Conservation (phyloP, 2,113 vertebrate species). For the Clarias batrachus region DNA sequence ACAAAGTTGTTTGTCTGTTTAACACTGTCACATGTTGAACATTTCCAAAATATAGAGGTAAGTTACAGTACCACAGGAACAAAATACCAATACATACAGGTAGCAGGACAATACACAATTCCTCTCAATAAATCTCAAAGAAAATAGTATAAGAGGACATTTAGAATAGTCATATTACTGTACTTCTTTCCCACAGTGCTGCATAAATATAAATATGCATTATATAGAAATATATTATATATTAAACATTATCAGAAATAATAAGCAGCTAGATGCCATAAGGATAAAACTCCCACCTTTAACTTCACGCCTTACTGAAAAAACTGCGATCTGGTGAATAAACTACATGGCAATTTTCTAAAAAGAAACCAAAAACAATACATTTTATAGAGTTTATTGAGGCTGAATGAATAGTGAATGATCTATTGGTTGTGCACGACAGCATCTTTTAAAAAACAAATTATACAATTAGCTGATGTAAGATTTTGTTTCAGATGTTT, state of each 20-base stretch:
- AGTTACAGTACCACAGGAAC: too few species aligned
- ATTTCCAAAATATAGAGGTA: too few species aligned
- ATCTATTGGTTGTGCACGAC: neutral
- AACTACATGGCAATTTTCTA: neutral
- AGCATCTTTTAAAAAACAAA: neutral
- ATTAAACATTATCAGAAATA: too few species aligned
- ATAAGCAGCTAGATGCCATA: too few species aligned
- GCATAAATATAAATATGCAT: neutral
- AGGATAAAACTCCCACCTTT: too few species aligned
- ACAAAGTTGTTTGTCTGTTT: neutral
- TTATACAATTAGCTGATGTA: neutral
- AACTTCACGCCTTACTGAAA: slow-evolving; percentile 2
- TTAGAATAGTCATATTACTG: neutral
- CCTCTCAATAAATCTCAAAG: neutral
- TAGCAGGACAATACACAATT: neutral
- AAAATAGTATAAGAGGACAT: neutral
- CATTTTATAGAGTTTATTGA: slow-evolving; percentile 5
- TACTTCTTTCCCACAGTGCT: neutral
- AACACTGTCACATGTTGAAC: too few species aligned
- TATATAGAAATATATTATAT: too few species aligned
- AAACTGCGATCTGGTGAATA: neutral
- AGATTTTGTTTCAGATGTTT: neutral
- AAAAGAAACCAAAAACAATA: too few species aligned
- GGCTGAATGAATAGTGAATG: neutral
- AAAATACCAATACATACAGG: neutral